Conservation (phyloP, 2,113 vertebrate genomes). For the Sinosuthora webbiana region DNA sequence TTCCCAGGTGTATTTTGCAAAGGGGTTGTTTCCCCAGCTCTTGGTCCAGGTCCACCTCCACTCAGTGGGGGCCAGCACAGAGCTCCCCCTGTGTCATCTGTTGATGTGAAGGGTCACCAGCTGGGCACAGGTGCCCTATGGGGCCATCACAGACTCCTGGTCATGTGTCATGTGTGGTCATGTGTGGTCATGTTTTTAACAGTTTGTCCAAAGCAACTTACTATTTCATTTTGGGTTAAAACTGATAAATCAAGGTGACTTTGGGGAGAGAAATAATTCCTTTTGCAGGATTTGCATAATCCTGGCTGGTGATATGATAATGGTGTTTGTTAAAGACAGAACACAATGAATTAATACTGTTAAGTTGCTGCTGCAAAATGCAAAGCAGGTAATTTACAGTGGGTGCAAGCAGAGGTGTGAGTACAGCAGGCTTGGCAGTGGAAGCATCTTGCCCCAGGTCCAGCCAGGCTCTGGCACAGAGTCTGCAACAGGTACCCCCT, state of each 20-base stretch:
- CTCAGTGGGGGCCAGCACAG: background rate
- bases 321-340: slow-evolving; percentile 83
- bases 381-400: slow-evolving; percentile 76
- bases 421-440: background rate
- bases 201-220: background rate
- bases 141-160: background rate
- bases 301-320: slow-evolving; percentile 80
- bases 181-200: background rate
- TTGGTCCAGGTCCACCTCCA: background rate
- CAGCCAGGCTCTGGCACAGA: background rate
- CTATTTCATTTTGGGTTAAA: slow-evolving; percentile 43
- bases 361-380: slow-evolving; percentile 78
- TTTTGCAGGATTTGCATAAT: slow-evolving; percentile 78
- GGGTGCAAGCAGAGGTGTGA: background rate
- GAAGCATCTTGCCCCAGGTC: background rate
- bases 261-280: slow-evolving; percentile 72
- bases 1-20: background rate
- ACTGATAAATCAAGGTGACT: slow-evolving; percentile 82
- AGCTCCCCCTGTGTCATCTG: background rate
- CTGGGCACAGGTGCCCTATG: background rate
- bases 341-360: slow-evolving; percentile 80
- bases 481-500: background rate
- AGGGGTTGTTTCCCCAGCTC: background rate
- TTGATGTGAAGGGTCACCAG: background rate
- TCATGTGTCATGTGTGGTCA: background rate